Conservation (phyloP, 2,113 vertebrate genomes). For the Genyomyrus donnyi region DNA sequence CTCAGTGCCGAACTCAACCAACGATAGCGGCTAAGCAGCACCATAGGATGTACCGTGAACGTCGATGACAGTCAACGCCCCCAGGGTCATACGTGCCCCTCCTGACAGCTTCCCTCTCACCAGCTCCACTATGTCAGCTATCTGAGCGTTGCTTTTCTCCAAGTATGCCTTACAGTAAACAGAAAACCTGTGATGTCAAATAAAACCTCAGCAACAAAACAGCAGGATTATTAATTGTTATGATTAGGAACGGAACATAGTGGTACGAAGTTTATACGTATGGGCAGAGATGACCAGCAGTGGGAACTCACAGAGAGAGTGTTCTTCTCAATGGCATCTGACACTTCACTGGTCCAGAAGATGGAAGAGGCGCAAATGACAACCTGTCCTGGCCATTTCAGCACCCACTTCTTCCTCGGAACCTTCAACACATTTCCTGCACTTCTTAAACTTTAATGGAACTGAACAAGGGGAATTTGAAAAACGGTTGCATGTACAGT, state of each 20-base stretch:
- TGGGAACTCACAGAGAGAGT: conserved; percentile 62
- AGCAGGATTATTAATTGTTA: neutral
- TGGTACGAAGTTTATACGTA: neutral
- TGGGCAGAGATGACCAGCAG: neutral
- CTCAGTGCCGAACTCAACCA: neutral
- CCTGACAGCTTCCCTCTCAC: conserved; percentile 78
- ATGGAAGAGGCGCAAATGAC: conserved; percentile 87
- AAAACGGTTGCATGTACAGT: neutral
- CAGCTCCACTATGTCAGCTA: conserved; percentile 76
- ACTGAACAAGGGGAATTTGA: neutral
- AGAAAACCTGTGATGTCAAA: neutral
- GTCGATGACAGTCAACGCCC: conserved; percentile 82
- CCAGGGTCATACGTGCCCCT: conserved; percentile 78
- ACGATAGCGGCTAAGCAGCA: neutral
- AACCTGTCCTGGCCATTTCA: conserved; percentile 88
- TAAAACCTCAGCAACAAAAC: neutral
- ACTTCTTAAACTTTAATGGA: neutral
- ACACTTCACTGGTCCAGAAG: conserved; percentile 86
- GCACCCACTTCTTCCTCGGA: conserved; percentile 75
- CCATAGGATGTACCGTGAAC: conserved; percentile 70
- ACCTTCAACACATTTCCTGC: conserved; percentile 55
- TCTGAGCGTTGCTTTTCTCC: conserved; percentile 76
- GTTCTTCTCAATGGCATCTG: conserved; percentile 67
- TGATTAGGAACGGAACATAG: neutral
- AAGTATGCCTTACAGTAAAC: conserved; percentile 64